phyloP scores from a whole-genome alignment of 2,888 invertebrate species.

The Selenia dentaria region DNA sequence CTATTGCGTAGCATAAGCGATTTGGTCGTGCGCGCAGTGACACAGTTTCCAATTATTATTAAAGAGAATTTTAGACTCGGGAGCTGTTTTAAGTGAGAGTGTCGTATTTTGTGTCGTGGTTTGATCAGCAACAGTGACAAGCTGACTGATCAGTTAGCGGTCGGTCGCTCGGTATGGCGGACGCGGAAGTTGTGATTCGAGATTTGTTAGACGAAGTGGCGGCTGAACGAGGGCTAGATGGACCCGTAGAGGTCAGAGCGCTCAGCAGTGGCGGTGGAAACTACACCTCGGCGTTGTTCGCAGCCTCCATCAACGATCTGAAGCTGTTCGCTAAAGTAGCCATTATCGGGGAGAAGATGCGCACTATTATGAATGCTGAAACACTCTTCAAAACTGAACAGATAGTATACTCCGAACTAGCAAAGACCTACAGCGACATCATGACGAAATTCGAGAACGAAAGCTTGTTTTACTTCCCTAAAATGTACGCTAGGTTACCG shows the following conservation, averaged over 20 bases:
- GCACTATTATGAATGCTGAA: slow-evolving; percentile 36
- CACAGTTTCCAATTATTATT: too few relatives aligned
- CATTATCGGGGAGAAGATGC: slow-evolving; percentile 37
- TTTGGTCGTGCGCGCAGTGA: background rate
- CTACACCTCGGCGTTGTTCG: slow-evolving; percentile 48
- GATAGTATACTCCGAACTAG: slow-evolving; percentile 41
- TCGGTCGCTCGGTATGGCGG: slow-evolving; percentile 39
- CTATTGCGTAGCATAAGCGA: too few relatives aligned
- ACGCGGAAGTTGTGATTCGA: slow-evolving; percentile 42
- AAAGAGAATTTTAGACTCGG: too few relatives aligned
- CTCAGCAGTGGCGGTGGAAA: slow-evolving; percentile 54
- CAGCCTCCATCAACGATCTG: slow-evolving; percentile 39
- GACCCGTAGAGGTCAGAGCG: slow-evolving; percentile 35
- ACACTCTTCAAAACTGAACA: slow-evolving; percentile 43
- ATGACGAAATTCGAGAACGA: slow-evolving; percentile 39
- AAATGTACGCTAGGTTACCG: slow-evolving; percentile 42
- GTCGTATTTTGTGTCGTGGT: background rate
- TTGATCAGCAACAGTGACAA: too few relatives aligned
- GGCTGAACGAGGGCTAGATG: slow-evolving; percentile 32
- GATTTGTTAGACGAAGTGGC: slow-evolving; percentile 41
- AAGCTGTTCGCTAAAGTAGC: slow-evolving; percentile 58
- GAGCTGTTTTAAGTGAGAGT: too few relatives aligned
- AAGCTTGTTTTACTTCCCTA: slow-evolving; percentile 43
- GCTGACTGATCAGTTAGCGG: slow-evolving; percentile 36
- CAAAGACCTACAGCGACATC: slow-evolving; percentile 33